Evolutionary conservation across 2,797 vertebrate genomes (phyloP), one percentile per base, ranked within the genome.

Genomic region (Sparus aurata): DNA sequence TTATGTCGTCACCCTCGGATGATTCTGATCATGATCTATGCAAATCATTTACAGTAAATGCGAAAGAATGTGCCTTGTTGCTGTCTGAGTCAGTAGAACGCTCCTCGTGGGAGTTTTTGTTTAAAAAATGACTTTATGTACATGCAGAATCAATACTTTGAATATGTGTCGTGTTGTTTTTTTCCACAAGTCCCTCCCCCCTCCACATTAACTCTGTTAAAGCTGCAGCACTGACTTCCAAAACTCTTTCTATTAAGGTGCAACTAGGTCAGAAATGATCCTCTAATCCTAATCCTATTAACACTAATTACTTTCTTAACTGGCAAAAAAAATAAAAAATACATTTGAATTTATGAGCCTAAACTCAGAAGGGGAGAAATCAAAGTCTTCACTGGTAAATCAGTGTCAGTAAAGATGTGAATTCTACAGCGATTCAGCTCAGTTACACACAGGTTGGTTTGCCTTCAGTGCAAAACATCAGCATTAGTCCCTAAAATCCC

Each of bases 231-330:
- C 57, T 22, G 43, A 49, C 38, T 58, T 65, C 38, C 49, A 30
- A 49, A 83, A 73, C 46, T 23, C 49, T 46, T 60, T 60, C 27
- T 23, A 30, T 64, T 23, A 47, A 49, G 52, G 55, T 75, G n/a
- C 65, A 76, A n/a, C 71, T 68, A 45, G 67, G 66, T 80, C 74
- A 73, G 57, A 38, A 85, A 75, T 76, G 62, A 23, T 54, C 75
- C 49, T 67, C 41, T 82, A 54, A 77, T 75, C 64, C 38, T 69
- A 71, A 75, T 87, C 68, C 22, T 74, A 49, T 73, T 27, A 58
- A 38, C 3, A 53, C 25, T 54, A 52, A 77, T 77, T n/a, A 41
- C 43, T 81, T 77, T 77, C 45, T 47, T 22, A 79, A 43, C 43
- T 55, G 27, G 15, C 73, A 52, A 3, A 45, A 41, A 75, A 52